phyloP scores from a whole-genome alignment of 64 coral and sea anemone genomes.

The Anthopleura sola region DNA sequence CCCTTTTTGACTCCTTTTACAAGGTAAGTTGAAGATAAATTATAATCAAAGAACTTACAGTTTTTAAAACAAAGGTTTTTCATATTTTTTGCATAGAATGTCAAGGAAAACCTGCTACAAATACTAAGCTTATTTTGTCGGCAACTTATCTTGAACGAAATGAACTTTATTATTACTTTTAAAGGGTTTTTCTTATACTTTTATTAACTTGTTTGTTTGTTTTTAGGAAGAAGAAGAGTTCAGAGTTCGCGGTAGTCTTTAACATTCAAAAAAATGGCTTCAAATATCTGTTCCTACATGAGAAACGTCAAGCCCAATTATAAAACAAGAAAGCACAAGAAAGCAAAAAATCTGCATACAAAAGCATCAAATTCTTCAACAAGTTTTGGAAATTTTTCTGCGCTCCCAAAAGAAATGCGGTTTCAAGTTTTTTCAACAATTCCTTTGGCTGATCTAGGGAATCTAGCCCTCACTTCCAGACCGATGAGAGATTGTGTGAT shows the following conservation, averaged over 20 bases:
- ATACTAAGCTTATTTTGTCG: no score
- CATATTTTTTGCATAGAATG: no score
- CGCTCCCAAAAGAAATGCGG: constrained; percentile 76
- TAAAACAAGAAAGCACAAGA: constrained; percentile 53
- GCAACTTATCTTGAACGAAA: no score
- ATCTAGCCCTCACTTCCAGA: constrained; percentile 74
- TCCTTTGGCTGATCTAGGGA: constrained; percentile 69
- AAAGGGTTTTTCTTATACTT: no score
- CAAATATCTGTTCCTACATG: constrained; percentile 75
- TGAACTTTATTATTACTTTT: no score
- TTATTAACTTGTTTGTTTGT: background rate
- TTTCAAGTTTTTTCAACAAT: constrained; percentile 66
- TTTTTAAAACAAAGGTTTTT: background rate
- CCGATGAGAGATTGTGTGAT: constrained; percentile 68
- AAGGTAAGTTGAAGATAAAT: background rate
- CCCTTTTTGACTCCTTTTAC: background rate
- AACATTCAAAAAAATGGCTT: background rate
- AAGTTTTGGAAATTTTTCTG: constrained; percentile 58
- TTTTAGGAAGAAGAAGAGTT: background rate
- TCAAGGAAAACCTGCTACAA: no score
- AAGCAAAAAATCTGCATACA: constrained; percentile 19
- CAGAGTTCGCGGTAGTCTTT: background rate
- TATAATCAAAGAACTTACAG: background rate
- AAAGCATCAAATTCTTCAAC: background rate
- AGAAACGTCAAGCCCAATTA: constrained; percentile 71